phyloP scores from a whole-genome alignment of 2,888 invertebrate species.

The Brenthis ino region DNA sequence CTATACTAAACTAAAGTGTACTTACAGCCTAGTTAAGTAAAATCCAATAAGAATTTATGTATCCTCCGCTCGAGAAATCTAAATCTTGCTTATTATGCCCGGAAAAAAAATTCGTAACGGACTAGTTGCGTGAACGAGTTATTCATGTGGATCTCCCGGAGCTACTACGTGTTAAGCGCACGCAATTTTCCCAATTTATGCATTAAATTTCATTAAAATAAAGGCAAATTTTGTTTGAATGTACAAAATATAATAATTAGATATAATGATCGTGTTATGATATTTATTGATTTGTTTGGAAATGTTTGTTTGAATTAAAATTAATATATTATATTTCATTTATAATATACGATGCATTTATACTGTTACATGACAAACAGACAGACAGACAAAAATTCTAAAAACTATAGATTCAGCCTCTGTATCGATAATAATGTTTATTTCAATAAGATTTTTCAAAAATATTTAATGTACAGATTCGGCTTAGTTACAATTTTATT shows the following conservation, averaged over 20 bases:
- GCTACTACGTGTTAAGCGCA: conserved; percentile 3
- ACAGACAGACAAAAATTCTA: too few relatives aligned
- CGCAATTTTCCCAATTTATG: conserved; percentile 26
- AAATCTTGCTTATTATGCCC: conserved; percentile 43
- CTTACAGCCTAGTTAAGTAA: not conserved
- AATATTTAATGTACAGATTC: too few relatives aligned
- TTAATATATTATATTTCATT: not conserved
- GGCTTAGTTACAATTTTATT: too few relatives aligned
- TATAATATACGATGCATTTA: too few relatives aligned
- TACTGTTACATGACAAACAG: too few relatives aligned
- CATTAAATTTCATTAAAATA: conserved; percentile 30
- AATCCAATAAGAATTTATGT: conserved; percentile 21
- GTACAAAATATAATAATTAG: not conserved
- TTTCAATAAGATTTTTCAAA: too few relatives aligned
- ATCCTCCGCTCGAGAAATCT: conserved; percentile 42
- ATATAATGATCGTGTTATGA: conserved; percentile 41
- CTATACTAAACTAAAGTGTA: too few relatives aligned
- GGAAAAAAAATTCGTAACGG: conserved; percentile 51
- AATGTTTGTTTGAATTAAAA: not conserved
- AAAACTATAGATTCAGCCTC: too few relatives aligned
- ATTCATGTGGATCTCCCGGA: conserved; percentile 74
- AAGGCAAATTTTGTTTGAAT: conserved; percentile 40
- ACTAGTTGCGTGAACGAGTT: conserved; percentile 67
- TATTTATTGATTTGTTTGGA: conserved; percentile 20
- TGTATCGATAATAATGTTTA: too few relatives aligned